Evolutionary conservation across 2,888 invertebrate species (phyloP).

Genomic region (Sarcophaga carnaria): DNA sequence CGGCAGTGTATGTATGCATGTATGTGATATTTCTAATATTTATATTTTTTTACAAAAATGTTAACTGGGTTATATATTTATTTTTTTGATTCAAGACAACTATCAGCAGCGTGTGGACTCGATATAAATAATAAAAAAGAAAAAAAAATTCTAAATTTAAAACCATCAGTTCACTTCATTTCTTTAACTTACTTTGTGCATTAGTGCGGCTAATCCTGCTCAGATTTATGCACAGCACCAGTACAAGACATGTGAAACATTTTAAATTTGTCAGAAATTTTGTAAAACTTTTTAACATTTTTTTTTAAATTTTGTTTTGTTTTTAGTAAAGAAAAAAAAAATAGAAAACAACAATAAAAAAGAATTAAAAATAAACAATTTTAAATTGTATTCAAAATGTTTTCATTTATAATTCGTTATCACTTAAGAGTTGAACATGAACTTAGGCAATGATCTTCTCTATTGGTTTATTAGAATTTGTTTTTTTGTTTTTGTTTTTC

Average conservation of each 20-base stretch:
- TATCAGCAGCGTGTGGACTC: not conserved
- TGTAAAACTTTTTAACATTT: conserved; percentile 20
- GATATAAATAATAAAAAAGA: not conserved
- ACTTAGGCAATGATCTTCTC: conserved; percentile 32
- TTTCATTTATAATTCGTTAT: conserved; percentile 13
- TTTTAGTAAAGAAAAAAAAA: not conserved
- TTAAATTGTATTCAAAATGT: not conserved
- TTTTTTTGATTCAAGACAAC: not conserved
- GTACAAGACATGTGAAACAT: conserved; percentile 13
- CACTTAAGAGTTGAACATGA: not conserved
- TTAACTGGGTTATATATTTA: not conserved
- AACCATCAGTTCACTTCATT: not conserved
- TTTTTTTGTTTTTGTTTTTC: not conserved
- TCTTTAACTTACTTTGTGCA: conserved; percentile 61
- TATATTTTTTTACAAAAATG: not conserved
- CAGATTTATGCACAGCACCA: conserved; percentile 33
- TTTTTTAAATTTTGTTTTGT: not conserved
- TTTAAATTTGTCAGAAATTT: conserved; percentile 6
- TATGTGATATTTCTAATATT: not conserved
- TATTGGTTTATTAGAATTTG: not conserved
- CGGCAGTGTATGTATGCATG: too few relatives aligned
- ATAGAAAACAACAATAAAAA: not conserved
- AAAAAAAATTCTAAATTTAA: not conserved
- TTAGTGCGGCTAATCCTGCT: conserved; percentile 35
- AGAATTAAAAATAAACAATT: not conserved